Percentiles rank a stretch among this genome's conserved stretches.
Conservation (phyloP, 2,113 vertebrate species). For the Channa argus region DNA sequence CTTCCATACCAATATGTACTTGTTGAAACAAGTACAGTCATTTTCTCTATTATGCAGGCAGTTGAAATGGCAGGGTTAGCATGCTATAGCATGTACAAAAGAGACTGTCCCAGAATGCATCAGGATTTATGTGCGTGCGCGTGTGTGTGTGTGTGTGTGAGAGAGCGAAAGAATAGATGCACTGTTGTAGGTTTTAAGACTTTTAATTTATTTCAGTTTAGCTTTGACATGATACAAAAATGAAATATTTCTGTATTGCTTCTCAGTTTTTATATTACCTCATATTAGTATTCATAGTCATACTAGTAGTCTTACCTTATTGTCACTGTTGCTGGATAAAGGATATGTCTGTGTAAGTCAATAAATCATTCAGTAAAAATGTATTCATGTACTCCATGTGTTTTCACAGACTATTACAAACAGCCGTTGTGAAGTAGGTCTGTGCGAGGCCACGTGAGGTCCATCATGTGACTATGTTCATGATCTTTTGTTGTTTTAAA, state of each 20-base stretch:
- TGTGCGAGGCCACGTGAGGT: conserved; percentile 6
- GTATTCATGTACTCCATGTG: neutral
- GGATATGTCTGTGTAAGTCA: neutral
- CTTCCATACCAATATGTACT: conserved; percentile 29
- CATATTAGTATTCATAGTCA: neutral
- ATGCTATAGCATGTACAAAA: conserved; percentile 62
- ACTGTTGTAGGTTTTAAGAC: neutral
- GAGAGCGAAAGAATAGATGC: neutral
- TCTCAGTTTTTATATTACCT: conserved; percentile 3
- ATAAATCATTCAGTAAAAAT: conserved; percentile 13
- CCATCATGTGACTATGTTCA: conserved; percentile 3
- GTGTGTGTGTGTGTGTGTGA: neutral
- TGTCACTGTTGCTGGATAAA: neutral
- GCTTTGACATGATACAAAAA: neutral
- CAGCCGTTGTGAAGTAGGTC: neutral
- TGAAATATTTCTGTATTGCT: neutral
- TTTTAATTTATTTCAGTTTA: conserved; percentile 26
- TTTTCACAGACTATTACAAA: neutral
- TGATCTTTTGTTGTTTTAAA: conserved; percentile 1
- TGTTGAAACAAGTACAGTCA: conserved; percentile 36
- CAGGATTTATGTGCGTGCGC: conserved; percentile 12
- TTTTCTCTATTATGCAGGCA: conserved; percentile 4
- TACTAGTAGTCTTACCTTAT: neutral
- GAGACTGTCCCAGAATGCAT: conserved; percentile 2
- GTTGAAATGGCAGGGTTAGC: conserved; percentile 11